A percentile compares a stretch with the other conserved stretches of the same genome.
phyloP scores from a whole-genome alignment of 2,797 vertebrate species.

The Dipus sagitta region DNA sequence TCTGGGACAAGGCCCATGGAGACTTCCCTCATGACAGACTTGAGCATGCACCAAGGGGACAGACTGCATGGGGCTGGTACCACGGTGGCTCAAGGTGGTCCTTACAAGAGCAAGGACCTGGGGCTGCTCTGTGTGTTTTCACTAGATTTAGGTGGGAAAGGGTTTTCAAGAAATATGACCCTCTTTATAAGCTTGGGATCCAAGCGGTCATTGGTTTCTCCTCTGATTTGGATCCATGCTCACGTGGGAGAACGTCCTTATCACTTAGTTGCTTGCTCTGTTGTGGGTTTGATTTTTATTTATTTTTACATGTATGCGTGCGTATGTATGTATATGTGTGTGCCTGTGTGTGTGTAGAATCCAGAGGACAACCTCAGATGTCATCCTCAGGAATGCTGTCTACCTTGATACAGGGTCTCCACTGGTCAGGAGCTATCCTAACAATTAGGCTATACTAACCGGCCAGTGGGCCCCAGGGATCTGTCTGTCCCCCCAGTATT shows the following conservation, averaged over 20 bases:
- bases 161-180: neutral
- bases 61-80: neutral
- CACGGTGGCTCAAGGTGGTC: neutral
- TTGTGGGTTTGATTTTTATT: conserved; percentile 68
- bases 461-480: too few relatives aligned
- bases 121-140: neutral
- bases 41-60: neutral
- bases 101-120: neutral
- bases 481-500: too few relatives aligned
- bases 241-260: neutral
- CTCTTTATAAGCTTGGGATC: neutral
- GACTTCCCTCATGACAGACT: neutral
- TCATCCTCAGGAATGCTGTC: neutral
- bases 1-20: neutral
- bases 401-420: neutral
- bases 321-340: neutral
- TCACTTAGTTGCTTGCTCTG: conserved; percentile 48
- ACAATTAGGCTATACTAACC: too few relatives aligned
- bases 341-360: neutral
- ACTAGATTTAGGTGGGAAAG: neutral
- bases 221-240: neutral
- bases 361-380: neutral
- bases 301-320: neutral
- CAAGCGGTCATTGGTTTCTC: neutral
- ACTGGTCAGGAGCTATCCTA: too few relatives aligned